These are phyloP conservation scores for Clepsis dumicolana DNA, from an alignment of 2,888 invertebrate genomes.

Conservation along the genomic window DNA sequence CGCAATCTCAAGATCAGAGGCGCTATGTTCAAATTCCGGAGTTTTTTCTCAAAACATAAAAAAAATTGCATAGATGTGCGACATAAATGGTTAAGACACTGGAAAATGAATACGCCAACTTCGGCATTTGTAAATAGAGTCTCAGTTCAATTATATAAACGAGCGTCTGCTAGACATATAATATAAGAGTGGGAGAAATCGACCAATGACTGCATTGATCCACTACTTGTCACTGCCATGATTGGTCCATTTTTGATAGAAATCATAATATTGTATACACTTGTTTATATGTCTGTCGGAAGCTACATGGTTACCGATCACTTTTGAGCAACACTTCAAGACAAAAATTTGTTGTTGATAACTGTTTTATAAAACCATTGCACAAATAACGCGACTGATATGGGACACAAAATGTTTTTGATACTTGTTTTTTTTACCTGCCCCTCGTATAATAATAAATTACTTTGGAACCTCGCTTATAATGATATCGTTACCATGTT, in stretches of 20 bases:
- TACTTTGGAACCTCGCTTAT: conserved; percentile 68
- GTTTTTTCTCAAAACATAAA: not conserved
- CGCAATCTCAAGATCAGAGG: conserved; percentile 83
- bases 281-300: conserved; percentile 85
- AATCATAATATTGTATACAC: conserved; percentile 73
- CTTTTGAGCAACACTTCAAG: conserved; percentile 86
- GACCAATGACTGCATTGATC: conserved; percentile 84
- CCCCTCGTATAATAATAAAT: conserved; percentile 72
- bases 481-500: conserved; percentile 67
- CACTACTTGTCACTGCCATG: conserved; percentile 78
- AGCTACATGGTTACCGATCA: conserved; percentile 78
- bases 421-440: conserved; percentile 81
- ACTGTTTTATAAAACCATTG: conserved; percentile 79
- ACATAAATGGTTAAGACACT: not conserved
- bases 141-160: conserved; percentile 71
- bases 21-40: conserved; percentile 69
- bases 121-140: conserved; percentile 72
- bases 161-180: conserved; percentile 82
- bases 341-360: conserved; percentile 74
- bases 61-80: not conserved
- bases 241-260: conserved; percentile 84
- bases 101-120: conserved; percentile 10
- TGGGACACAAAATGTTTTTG: conserved; percentile 85
- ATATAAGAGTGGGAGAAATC: conserved; percentile 78
- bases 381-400: conserved; percentile 85